Conservation (phyloP, 1,140 invertebrate species). For the Lasioglossum baleicum region DNA sequence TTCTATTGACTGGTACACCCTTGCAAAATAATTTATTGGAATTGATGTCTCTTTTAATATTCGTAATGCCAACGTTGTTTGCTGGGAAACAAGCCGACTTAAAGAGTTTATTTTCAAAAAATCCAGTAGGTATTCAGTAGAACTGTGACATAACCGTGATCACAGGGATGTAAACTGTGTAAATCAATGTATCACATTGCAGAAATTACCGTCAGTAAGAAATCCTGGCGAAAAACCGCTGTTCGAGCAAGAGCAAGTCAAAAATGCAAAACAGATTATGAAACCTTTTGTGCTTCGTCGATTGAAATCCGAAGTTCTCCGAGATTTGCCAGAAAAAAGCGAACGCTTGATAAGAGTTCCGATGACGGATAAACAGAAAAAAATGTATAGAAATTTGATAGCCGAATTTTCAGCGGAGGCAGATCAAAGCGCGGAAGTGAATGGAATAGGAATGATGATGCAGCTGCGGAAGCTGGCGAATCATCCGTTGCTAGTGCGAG, state of each 20-base stretch:
- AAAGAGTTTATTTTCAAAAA: slow-evolving; percentile 91
- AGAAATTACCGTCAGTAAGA: slow-evolving; percentile 77
- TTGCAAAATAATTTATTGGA: slow-evolving; percentile 98
- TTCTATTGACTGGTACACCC: slow-evolving; percentile 95
- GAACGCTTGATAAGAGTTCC: slow-evolving; percentile 84
- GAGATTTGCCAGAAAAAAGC: slow-evolving; percentile 89
- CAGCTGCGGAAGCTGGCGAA: slow-evolving; percentile 93
- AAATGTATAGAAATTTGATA: slow-evolving; percentile 88
- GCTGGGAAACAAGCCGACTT: slow-evolving; percentile 92
- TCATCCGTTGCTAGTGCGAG: slow-evolving; percentile 91
- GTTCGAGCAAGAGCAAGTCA: slow-evolving; percentile 93
- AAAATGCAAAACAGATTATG: slow-evolving; percentile 97
- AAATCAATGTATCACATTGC: slow-evolving; percentile 56
- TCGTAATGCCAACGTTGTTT: slow-evolving; percentile 98
- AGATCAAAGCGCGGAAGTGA: slow-evolving; percentile 81
- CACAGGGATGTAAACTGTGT: slow-evolving; percentile 11
- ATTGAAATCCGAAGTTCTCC: slow-evolving; percentile 92
- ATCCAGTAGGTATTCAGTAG: slow-evolving; percentile 78
- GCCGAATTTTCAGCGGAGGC: slow-evolving; percentile 85
- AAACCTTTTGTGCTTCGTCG: slow-evolving; percentile 96
- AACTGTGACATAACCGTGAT: neutral
- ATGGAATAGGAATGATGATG: slow-evolving; percentile 91
- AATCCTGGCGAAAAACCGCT: slow-evolving; percentile 82
- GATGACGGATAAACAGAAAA: slow-evolving; percentile 86
- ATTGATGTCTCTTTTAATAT: slow-evolving; percentile 96